Conservation (phyloP, 2,797 vertebrate species). For the Cyclura pinguis region DNA sequence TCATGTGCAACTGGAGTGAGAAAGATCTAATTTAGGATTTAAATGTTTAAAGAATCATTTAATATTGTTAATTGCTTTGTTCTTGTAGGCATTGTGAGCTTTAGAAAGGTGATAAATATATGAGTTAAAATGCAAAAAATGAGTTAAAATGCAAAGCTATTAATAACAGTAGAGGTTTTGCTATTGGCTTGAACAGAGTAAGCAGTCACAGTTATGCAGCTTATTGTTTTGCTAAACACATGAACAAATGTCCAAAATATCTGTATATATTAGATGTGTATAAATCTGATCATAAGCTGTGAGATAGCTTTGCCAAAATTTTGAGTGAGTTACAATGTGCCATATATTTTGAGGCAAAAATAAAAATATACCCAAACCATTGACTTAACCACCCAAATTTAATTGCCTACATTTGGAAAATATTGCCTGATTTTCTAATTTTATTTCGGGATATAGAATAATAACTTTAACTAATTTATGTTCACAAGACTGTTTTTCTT, state of each 20-base stretch:
- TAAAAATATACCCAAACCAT: not conserved
- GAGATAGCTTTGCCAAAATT: conserved; percentile 19
- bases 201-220: not conserved
- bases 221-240: not conserved
- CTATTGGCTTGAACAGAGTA: not conserved
- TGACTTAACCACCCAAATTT: conserved; percentile 30
- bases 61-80: not conserved
- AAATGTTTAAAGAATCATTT: not conserved
- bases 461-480: conserved; percentile 66
- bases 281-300: not conserved
- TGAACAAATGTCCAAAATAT: not conserved
- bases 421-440: conserved; percentile 32
- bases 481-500: conserved; percentile 68
- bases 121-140: conserved; percentile 1
- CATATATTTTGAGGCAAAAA: not conserved
- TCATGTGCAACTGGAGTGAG: not conserved
- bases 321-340: not conserved
- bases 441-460: conserved; percentile 65
- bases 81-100: not conserved
- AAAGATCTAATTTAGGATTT: not conserved
- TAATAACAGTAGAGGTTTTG: not conserved
- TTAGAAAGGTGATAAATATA: not conserved
- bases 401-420: conserved; percentile 54
- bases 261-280: not conserved
- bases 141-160: not conserved